These are phyloP conservation scores for Myiopsitta monachus DNA, from an alignment of 2,113 vertebrate genomes.

Conservation along the genomic window DNA sequence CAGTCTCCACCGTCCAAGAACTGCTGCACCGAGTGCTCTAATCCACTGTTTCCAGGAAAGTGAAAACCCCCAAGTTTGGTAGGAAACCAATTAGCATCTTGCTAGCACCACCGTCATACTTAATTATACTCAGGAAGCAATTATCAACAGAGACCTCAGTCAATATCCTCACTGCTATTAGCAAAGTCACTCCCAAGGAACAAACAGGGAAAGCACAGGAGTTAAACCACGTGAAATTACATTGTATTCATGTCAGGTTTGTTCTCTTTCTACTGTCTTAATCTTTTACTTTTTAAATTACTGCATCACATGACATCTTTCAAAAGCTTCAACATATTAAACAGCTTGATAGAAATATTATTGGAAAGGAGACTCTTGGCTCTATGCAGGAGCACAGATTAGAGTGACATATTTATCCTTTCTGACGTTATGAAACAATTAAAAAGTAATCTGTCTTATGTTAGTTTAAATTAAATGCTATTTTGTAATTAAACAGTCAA, in stretches of 20 bases:
- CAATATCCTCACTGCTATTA: not conserved
- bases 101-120: not conserved
- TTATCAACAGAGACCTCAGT: not conserved
- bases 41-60: not conserved
- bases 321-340: slow-evolving; percentile 40
- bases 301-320: not conserved
- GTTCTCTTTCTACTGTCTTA: not conserved
- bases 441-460: not conserved
- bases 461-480: not conserved
- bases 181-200: not conserved
- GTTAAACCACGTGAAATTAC: not conserved
- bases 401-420: slow-evolving; percentile 26
- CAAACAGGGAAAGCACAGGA: not conserved
- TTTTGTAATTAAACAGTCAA: slow-evolving; percentile 21
- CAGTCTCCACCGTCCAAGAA: accelerated
- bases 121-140: not conserved
- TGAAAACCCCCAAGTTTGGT: not conserved
- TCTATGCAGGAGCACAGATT: not conserved
- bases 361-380: not conserved
- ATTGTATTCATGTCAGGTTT: not conserved
- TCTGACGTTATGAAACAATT: slow-evolving; percentile 20
- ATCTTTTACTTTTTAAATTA: slow-evolving; percentile 4
- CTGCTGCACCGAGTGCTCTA: not conserved
- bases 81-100: not conserved
- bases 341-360: slow-evolving; percentile 14